Conservation (phyloP, 2,888 invertebrate genomes). For the Mythimna ferrago region DNA sequence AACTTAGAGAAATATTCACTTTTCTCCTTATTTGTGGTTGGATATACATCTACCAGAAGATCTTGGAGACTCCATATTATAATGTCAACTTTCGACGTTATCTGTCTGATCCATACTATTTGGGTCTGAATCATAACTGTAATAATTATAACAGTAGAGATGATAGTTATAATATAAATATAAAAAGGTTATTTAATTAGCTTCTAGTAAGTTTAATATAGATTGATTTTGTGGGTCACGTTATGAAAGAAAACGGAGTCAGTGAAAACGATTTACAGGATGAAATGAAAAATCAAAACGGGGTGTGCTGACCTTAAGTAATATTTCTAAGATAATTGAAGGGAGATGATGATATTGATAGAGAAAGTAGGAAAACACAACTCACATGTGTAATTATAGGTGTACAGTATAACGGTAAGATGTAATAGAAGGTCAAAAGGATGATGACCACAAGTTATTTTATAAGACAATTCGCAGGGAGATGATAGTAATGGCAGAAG, state of each 20-base stretch:
- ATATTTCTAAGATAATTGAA: not conserved
- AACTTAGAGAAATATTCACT: conserved; percentile 61
- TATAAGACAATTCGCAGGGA: too few relatives aligned
- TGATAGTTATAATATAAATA: not conserved
- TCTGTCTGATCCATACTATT: conserved; percentile 81
- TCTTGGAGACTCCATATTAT: conserved; percentile 79
- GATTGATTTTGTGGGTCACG: not conserved
- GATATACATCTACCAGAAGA: conserved; percentile 72
- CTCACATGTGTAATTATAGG: conserved; percentile 77
- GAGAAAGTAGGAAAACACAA: conserved; percentile 27
- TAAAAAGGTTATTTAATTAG: too few relatives aligned
- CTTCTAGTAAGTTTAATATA: not conserved
- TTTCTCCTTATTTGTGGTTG: conserved; percentile 65
- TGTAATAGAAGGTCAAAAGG: too few relatives aligned
- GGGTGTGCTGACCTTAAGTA: not conserved
- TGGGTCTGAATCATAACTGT: conserved; percentile 80
- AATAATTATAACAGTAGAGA: conserved; percentile 14
- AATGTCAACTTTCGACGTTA: conserved; percentile 78
- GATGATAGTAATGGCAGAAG: too few relatives aligned
- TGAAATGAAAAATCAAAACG: not conserved
- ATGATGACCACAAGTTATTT: too few relatives aligned
- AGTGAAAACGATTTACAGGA: not conserved
- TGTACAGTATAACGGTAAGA: conserved; percentile 63
- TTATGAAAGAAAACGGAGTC: not conserved
- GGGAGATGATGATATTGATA: not conserved